Evolutionary conservation across 2,888 invertebrate genomes (phyloP).

Genomic region (Nymphalis c-album): DNA sequence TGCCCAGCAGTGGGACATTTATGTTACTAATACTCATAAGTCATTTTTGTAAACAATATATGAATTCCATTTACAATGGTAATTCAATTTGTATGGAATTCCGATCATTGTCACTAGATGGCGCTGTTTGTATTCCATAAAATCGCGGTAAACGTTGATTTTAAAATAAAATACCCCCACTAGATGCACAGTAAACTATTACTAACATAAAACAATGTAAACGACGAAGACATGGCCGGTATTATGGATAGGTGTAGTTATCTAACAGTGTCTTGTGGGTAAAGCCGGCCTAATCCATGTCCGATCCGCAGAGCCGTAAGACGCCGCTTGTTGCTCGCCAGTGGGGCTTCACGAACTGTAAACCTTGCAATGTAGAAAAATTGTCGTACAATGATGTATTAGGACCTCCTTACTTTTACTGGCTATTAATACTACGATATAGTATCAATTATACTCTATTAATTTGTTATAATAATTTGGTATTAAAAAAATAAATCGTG

Average conservation of each 20-base stretch:
- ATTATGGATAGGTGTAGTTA: slow-evolving; percentile 31
- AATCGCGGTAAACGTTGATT: no score
- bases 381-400: slow-evolving; percentile 16
- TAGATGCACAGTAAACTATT: neutral
- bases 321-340: slow-evolving; percentile 70
- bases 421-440: neutral
- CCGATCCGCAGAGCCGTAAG: slow-evolving; percentile 59
- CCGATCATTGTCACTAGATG: no score
- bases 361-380: slow-evolving; percentile 34
- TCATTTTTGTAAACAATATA: no score
- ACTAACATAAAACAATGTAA: slow-evolving; percentile 4
- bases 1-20: no score
- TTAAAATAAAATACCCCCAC: no score
- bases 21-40: no score
- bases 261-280: slow-evolving; percentile 48
- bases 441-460: neutral
- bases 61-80: no score
- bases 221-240: slow-evolving; percentile 13
- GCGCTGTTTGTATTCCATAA: no score
- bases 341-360: slow-evolving; percentile 59
- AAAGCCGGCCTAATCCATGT: slow-evolving; percentile 69
- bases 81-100: no score
- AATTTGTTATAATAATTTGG: no score
- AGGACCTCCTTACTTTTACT: neutral
- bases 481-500: no score